Percentiles rank a stretch among this genome's conserved stretches.
Evolutionary conservation across 2,797 vertebrate species (phyloP).

Genomic region (Schizopygopsis pylzovi): DNA sequence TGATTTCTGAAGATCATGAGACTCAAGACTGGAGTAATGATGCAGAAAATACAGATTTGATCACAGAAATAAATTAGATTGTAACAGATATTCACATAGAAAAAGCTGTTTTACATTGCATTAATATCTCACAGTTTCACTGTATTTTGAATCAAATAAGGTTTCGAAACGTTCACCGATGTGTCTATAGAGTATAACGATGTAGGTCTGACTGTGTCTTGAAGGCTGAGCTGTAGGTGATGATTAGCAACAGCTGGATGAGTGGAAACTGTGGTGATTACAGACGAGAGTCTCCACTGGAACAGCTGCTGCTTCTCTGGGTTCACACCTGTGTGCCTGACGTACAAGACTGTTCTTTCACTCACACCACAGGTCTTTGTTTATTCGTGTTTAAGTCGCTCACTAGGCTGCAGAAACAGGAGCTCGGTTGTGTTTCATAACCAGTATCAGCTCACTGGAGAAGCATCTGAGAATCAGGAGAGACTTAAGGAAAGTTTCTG

Average conservation of each 20-base stretch:
- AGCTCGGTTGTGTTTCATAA: neutral
- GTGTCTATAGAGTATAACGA: neutral
- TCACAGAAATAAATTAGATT: neutral
- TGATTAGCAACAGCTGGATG: constrained; percentile 78
- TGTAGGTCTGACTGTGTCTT: constrained; percentile 58
- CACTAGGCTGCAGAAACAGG: neutral
- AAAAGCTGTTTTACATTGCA: neutral
- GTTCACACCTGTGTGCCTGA: neutral
- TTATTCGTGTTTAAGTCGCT: neutral
- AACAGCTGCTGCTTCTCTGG: constrained; percentile 38
- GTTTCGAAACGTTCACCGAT: neutral
- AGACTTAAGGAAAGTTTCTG: neutral
- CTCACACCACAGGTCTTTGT: neutral
- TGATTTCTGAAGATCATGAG: neutral
- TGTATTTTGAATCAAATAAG: neutral
- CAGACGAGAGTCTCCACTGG: constrained; percentile 20
- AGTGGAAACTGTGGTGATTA: constrained; percentile 55
- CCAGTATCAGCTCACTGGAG: neutral
- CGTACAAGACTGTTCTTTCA: neutral
- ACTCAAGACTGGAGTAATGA: neutral
- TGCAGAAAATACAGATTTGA: neutral
- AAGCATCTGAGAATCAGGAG: neutral
- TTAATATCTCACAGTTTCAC: neutral
- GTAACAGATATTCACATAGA: neutral
- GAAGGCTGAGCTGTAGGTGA: constrained; percentile 69